Conservation (phyloP, 2,888 invertebrate species). For the Strigamia transsilvanica region DNA sequence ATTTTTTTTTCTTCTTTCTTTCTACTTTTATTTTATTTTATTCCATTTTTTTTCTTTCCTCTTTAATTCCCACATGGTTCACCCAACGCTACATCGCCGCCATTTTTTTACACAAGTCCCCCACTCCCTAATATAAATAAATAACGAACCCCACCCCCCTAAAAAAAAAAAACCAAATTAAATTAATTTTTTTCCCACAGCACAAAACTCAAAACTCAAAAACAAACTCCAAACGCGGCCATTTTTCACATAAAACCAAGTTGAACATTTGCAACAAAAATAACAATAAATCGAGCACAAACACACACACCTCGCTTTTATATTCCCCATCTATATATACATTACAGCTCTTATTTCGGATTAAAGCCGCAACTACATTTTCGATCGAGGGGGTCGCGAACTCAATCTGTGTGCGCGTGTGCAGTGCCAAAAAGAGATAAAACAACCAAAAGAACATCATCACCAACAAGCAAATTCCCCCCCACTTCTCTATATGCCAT, state of each 20-base stretch:
- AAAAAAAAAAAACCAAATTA: too few relatives aligned
- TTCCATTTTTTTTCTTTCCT: too few relatives aligned
- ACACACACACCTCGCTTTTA: background rate
- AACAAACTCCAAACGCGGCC: too few relatives aligned
- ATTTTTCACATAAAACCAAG: background rate
- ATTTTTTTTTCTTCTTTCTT: too few relatives aligned
- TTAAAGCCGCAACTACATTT: conserved; percentile 1
- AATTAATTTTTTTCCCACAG: too few relatives aligned
- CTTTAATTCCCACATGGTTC: background rate
- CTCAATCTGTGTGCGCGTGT: background rate
- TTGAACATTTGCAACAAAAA: background rate
- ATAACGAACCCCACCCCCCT: too few relatives aligned
- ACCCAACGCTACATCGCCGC: background rate
- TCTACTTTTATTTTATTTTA: background rate
- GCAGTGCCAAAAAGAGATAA: background rate
- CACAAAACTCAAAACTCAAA: too few relatives aligned
- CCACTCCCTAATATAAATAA: too few relatives aligned
- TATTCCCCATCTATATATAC: background rate
- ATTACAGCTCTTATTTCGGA: background rate
- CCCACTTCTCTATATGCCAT: background rate
- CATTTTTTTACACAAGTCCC: background rate
- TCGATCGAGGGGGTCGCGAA: background rate
- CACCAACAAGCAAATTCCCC: background rate
- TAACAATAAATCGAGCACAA: background rate
- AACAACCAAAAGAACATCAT: conserved; percentile 8